Conservation (phyloP, 2,113 vertebrate genomes). For the Chionis minor region DNA sequence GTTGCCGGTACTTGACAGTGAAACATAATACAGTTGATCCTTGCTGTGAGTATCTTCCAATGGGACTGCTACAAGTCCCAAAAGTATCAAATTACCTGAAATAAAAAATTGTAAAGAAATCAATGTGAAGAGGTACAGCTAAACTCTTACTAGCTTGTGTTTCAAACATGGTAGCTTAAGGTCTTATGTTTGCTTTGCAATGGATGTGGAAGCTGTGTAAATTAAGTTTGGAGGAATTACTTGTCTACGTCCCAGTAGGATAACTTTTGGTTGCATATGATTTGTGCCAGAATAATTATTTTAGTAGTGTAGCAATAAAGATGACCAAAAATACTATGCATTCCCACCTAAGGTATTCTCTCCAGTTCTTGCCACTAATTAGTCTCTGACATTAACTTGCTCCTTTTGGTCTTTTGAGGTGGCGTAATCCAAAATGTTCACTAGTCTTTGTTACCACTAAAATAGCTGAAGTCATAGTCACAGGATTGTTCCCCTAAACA, state of each 20-base stretch:
- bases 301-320: background rate
- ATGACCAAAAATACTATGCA: background rate
- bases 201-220: background rate
- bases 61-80: background rate
- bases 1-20: conserved; percentile 7
- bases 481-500: background rate
- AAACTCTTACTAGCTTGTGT: background rate
- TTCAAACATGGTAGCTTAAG: background rate
- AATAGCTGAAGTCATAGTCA: background rate
- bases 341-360: background rate
- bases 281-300: background rate
- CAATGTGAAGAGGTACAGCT: background rate
- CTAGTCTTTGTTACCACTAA: background rate
- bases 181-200: background rate
- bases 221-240: background rate
- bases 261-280: background rate
- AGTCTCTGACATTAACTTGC: background rate
- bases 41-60: background rate
- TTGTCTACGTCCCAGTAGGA: background rate
- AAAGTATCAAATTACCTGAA: background rate
- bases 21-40: background rate
- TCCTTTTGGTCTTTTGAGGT: background rate
- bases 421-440: background rate
- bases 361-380: background rate
- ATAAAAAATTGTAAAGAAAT: background rate